phyloP scores from a whole-genome alignment of 2,113 vertebrate genomes.

The Bucco capensis region DNA sequence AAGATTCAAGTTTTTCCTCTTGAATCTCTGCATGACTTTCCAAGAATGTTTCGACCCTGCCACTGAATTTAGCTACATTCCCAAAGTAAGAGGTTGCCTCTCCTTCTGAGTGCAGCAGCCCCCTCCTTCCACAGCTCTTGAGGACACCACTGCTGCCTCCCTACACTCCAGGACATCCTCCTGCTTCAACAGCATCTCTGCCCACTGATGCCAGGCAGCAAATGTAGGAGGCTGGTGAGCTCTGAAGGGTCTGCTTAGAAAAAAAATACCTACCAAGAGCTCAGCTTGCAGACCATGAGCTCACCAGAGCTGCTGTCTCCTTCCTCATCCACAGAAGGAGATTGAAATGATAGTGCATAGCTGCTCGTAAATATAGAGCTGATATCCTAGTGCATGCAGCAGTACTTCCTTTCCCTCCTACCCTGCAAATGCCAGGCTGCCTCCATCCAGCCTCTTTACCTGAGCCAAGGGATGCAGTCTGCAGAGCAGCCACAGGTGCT shows the following conservation, averaged over 20 bases:
- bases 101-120: neutral
- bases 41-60: neutral
- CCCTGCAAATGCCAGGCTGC: neutral
- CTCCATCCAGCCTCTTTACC: neutral
- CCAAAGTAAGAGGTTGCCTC: neutral
- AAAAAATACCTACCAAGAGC: neutral
- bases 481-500: neutral
- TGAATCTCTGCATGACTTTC: neutral
- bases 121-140: rapidly evolving
- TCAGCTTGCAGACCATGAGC: neutral
- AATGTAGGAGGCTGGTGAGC: neutral
- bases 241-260: neutral
- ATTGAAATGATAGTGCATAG: neutral
- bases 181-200: neutral
- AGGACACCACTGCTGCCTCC: neutral
- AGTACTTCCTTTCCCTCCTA: conserved; percentile 19
- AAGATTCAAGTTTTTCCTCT: neutral
- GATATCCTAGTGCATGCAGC: neutral
- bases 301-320: neutral
- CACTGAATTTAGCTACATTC: neutral
- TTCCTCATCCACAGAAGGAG: neutral
- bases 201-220: neutral
- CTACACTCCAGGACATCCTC: neutral
- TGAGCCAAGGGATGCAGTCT: rapidly evolving
- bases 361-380: neutral